These are phyloP conservation scores for Thunnus maccoyii DNA, from an alignment of 2,113 vertebrate genomes.

Conservation along the genomic window DNA sequence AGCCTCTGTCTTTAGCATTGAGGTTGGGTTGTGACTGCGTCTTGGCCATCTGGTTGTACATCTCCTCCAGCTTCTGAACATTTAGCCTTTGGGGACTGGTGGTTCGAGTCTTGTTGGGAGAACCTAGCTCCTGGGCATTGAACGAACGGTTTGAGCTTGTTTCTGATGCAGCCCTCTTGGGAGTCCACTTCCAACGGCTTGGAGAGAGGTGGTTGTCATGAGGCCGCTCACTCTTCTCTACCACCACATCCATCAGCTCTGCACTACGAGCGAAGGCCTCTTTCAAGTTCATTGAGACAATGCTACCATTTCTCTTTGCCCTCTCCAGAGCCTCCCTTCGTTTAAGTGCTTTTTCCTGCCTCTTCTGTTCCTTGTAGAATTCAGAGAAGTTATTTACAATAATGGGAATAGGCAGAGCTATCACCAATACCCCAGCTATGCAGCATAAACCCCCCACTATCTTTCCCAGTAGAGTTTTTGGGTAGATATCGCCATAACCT, in stretches of 20 bases:
- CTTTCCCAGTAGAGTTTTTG: conserved; percentile 97
- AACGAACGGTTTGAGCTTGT: conserved; percentile 97
- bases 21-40: conserved; percentile 98
- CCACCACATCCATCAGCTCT: conserved; percentile 96
- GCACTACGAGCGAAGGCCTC: conserved; percentile 96
- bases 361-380: conserved; percentile 99
- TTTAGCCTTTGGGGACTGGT: conserved; percentile 95
- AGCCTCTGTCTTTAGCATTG: conserved; percentile 90
- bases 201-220: conserved; percentile 97
- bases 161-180: conserved; percentile 92
- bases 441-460: conserved; percentile 98
- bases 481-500: conserved; percentile 98
- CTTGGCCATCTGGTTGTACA: conserved; percentile 99
- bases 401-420: conserved; percentile 98
- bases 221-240: conserved; percentile 94
- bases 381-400: conserved; percentile 99
- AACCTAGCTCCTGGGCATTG: conserved; percentile 91
- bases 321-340: conserved; percentile 97
- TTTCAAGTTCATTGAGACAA: conserved; percentile 99
- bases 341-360: conserved; percentile 98
- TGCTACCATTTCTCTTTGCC: conserved; percentile 97
- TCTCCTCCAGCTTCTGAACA: conserved; percentile 95
- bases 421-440: conserved; percentile 97
- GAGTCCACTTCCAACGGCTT: conserved; percentile 95
- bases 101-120: conserved; percentile 88